phyloP scores from a whole-genome alignment of 2,113 vertebrate genomes.

The Coreoperca whiteheadi region DNA sequence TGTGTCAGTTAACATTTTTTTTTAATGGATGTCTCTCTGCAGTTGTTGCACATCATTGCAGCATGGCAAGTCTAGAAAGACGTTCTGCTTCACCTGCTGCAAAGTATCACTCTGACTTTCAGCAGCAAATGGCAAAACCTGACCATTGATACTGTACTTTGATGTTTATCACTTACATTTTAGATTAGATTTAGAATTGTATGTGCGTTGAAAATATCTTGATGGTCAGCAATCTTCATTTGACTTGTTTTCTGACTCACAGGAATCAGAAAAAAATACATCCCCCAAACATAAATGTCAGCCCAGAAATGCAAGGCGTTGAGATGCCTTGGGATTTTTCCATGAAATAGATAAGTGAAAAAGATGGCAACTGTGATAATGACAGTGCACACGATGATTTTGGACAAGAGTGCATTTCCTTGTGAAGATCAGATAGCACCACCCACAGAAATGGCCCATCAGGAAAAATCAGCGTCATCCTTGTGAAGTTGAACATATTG shows the following conservation, averaged over 20 bases:
- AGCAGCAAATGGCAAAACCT: not conserved
- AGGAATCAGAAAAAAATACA: not conserved
- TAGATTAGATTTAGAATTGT: slow-evolving; percentile 5
- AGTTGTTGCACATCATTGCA: slow-evolving; percentile 10
- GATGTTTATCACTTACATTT: not conserved
- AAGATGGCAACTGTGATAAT: slow-evolving; percentile 22
- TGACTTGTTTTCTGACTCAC: slow-evolving; percentile 6
- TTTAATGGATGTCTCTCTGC: not conserved
- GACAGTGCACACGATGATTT: not conserved
- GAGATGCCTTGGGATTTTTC: not conserved
- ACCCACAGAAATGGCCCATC: not conserved
- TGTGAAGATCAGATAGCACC: slow-evolving; percentile 21
- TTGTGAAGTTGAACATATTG: not conserved
- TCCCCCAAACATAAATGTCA: slow-evolving; percentile 14
- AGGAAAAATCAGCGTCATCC: not conserved
- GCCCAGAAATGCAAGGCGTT: not conserved
- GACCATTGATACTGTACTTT: not conserved
- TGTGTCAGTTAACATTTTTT: not conserved
- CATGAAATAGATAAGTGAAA: slow-evolving; percentile 10
- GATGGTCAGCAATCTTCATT: not conserved
- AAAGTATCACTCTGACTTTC: not conserved
- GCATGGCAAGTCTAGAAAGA: not conserved
- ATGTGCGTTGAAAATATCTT: not conserved
- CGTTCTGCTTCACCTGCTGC: not conserved
- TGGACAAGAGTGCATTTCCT: slow-evolving; percentile 24